Conservation (phyloP, 2,888 invertebrate genomes). For the Neoscelio sp. region DNA sequence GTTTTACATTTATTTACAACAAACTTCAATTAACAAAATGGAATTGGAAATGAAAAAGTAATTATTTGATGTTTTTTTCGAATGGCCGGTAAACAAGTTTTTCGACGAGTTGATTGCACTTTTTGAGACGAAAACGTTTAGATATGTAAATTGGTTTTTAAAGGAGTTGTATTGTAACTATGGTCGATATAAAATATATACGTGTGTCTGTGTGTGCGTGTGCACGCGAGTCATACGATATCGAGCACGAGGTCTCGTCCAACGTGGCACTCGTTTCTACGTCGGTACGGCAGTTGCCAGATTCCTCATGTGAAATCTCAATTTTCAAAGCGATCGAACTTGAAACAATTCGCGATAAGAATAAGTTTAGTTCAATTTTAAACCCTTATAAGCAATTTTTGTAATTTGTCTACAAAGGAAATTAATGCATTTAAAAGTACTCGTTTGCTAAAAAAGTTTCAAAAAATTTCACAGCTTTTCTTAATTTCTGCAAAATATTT, state of each 20-base stretch:
- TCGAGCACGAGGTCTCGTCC: conserved; percentile 64
- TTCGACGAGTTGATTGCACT: conserved; percentile 15
- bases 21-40: too few species aligned
- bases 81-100: too few species aligned
- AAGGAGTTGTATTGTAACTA: conserved; percentile 32
- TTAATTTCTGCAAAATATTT: too few species aligned
- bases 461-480: too few species aligned
- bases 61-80: too few species aligned
- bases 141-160: conserved; percentile 41
- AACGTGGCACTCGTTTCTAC: conserved; percentile 54
- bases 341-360: not conserved
- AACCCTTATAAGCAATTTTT: too few species aligned
- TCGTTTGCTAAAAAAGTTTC: too few species aligned
- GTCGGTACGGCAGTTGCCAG: conserved; percentile 58
- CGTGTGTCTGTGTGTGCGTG: conserved; percentile 8
- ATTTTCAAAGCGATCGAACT: conserved; percentile 19
- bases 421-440: too few species aligned
- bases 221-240: conserved; percentile 46
- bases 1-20: too few species aligned
- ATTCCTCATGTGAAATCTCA: conserved; percentile 42
- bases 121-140: conserved; percentile 13
- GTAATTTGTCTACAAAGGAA: too few species aligned
- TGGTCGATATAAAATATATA: conserved; percentile 43
- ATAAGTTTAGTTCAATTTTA: too few species aligned
- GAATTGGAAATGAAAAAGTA: conserved; percentile 1